These are phyloP conservation scores for Heliconius hewitsoni DNA, from an alignment of 1,140 invertebrate species.

Conservation along the genomic window DNA sequence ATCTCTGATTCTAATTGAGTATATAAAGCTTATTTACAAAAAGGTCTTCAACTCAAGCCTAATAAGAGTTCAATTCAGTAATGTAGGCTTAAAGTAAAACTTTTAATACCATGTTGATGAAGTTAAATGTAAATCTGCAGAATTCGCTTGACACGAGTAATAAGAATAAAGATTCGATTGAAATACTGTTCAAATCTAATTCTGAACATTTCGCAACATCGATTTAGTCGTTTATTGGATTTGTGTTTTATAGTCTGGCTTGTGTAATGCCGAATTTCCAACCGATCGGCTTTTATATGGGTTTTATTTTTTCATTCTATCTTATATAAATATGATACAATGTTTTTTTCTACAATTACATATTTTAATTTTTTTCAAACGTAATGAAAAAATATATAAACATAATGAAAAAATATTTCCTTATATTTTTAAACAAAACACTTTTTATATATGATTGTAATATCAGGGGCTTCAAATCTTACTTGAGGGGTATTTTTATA, in stretches of 20 bases:
- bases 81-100: conserved; percentile 21
- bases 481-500: neutral
- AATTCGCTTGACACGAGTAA: conserved; percentile 40
- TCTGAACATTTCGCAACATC: conserved; percentile 59
- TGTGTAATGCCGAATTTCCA: conserved; percentile 41
- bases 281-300: conserved; percentile 16
- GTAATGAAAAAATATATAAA: too few relatives aligned
- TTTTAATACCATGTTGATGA: conserved; percentile 31
- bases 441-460: too few relatives aligned
- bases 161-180: conserved; percentile 52
- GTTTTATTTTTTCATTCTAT: neutral
- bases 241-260: conserved; percentile 59
- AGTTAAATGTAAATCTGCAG: conserved; percentile 16
- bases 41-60: conserved; percentile 5
- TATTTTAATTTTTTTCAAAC: too few relatives aligned
- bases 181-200: conserved; percentile 64
- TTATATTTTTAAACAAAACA: too few relatives aligned
- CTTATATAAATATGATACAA: neutral
- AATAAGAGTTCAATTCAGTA: conserved; percentile 19
- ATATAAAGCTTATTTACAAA: conserved; percentile 18
- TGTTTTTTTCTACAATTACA: too few relatives aligned
- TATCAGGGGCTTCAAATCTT: neutral
- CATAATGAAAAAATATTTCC: too few relatives aligned
- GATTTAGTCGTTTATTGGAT: conserved; percentile 62
- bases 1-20: conserved; percentile 19